Evolutionary conservation across 1,140 invertebrate species (phyloP), one percentile per base, ranked within the genome.

Genomic region (Cheumatopsyche charites): DNA sequence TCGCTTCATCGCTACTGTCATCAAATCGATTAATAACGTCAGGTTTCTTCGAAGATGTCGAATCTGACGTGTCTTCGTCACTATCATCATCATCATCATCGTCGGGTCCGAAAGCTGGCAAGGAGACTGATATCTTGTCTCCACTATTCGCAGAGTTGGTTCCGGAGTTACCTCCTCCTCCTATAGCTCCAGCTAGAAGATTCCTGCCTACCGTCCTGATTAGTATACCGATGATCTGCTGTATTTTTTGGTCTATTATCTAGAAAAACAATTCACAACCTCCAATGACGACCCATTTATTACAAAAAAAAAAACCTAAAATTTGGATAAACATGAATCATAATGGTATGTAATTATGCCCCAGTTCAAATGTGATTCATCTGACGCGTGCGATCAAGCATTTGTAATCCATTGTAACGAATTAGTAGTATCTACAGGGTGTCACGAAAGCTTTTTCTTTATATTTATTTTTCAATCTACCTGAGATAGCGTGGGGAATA

Each of bases 161-260:
- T 49, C 79, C 74, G 74, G 79, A 73, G 70, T 71, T 77, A 23
- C 78, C 80, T 45, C 79, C 81, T 67, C 80, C 83, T 42, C 85
- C 85, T 43, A 88, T 80, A 71, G 86, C 82, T 71, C 82, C 82
- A 25, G 86, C 84, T 62, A 92, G 83, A 23, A 91, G 78, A 42
- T 87, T 82, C 15, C 90, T 88, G 11, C 90, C 90, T 77, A 92
- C 82, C 25, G 88, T 82, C 75, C 88, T 87, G 79, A 92, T 86
- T 76, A 92, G 78, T 78, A 88, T 84, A 77, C 88, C 84, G 73
- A 88, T 87, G 79, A 92, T 87, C 80, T 86, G 82, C 84, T 91
- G 90, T 80, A 91, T 89, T 83, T 90, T 91, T 80, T 88, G 83
- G 86, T 92, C 90, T 84, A 92, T 86, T 84, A 91, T 89, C 91